Percentiles rank a stretch among this genome's conserved stretches.
Evolutionary conservation across 2,113 vertebrate genomes (phyloP).

Genomic region (Riparia riparia): DNA sequence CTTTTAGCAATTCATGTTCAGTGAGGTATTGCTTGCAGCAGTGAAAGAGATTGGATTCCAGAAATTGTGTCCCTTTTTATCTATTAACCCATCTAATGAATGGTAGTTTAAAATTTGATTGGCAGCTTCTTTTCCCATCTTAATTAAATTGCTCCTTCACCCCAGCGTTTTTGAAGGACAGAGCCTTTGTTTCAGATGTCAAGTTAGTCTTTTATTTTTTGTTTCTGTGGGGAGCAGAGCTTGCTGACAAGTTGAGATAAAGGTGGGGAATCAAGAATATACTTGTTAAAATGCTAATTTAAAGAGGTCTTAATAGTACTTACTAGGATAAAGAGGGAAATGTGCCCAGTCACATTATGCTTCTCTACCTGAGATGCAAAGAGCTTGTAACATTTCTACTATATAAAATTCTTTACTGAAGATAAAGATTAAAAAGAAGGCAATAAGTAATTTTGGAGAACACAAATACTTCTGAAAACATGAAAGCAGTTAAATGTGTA

Average conservation of each 20-base stretch:
- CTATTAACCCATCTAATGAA: constrained; percentile 66
- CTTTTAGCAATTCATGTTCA: constrained; percentile 58
- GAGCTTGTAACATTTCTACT: background rate
- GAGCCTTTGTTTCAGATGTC: constrained; percentile 71
- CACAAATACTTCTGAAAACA: background rate
- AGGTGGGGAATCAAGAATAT: constrained; percentile 26
- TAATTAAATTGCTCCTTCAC: constrained; percentile 76
- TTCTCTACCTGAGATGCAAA: background rate
- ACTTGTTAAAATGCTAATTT: constrained; percentile 49
- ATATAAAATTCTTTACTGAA: background rate
- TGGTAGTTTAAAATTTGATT: constrained; percentile 67
- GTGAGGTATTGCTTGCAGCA: constrained; percentile 54
- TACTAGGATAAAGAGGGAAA: background rate
- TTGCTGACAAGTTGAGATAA: constrained; percentile 45
- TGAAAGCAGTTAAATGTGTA: background rate
- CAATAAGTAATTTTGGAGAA: background rate
- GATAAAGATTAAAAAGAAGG: background rate
- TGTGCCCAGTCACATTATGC: background rate
- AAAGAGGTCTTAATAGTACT: background rate
- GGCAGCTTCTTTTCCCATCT: constrained; percentile 66
- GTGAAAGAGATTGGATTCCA: constrained; percentile 62
- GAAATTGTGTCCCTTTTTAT: constrained; percentile 45
- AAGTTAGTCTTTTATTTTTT: constrained; percentile 55
- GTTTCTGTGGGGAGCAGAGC: constrained; percentile 15
- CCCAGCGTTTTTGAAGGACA: constrained; percentile 56